A percentile compares a stretch with the other conserved stretches of the same genome.
Conservation (phyloP, 2,113 vertebrate species). For the Hystrix brachyura region DNA sequence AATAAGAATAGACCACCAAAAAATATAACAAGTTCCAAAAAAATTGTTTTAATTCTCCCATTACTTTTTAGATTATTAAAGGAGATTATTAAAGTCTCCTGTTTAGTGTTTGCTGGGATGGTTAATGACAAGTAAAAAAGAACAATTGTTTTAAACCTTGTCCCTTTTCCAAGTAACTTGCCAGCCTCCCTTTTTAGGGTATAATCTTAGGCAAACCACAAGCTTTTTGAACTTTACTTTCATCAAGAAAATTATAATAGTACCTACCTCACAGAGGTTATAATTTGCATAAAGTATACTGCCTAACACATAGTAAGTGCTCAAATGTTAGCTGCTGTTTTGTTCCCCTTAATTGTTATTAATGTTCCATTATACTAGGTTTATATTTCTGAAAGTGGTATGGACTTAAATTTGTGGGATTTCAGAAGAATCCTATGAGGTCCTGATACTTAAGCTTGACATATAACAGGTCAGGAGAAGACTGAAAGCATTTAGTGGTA, state of each 20-base stretch:
- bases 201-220: slow-evolving; percentile 20
- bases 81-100: slow-evolving; percentile 26
- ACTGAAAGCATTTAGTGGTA: slow-evolving; percentile 15
- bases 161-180: not conserved
- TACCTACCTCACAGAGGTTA: slow-evolving; percentile 23
- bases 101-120: slow-evolving; percentile 49
- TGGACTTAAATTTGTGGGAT: slow-evolving; percentile 15
- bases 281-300: not conserved
- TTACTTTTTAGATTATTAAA: slow-evolving; percentile 58
- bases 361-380: slow-evolving; percentile 8
- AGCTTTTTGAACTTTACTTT: slow-evolving; percentile 9
- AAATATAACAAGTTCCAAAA: slow-evolving; percentile 29
- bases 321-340: slow-evolving; percentile 41
- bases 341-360: slow-evolving; percentile 51
- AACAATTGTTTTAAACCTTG: slow-evolving; percentile 10
- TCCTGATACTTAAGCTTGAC: slow-evolving; percentile 41
- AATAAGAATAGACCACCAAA: slow-evolving; percentile 34
- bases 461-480: slow-evolving; percentile 21
- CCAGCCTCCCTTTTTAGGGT: not conserved
- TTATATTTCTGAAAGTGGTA: slow-evolving; percentile 37
- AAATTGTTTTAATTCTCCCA: slow-evolving; percentile 58
- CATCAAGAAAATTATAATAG: slow-evolving; percentile 23
- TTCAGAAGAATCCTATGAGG: slow-evolving; percentile 1
- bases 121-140: slow-evolving; percentile 38
- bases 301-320: not conserved